Base-by-base conservation (phyloP, 1,140 invertebrate genomes). In the Calycopis cecrops region DNA sequence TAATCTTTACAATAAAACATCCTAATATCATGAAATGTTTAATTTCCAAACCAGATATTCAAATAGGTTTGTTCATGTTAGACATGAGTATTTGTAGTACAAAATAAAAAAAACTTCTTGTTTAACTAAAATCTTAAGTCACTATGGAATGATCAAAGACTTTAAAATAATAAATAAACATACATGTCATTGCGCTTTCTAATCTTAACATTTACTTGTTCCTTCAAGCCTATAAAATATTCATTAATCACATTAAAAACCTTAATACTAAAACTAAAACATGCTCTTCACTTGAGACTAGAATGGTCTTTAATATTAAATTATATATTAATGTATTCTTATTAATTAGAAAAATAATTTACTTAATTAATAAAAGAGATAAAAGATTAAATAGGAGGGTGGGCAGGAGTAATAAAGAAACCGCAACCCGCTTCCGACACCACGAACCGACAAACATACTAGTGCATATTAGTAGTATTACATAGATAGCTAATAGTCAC, bases 351-450 rank as follows among this genome's bases (percentile, higher is more conserved):
- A 67, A 64, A 64, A 60, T 59, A 60, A 70, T 52, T 57, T 38
- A 66, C 51, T 61, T 60, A 56, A 55, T 33, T 60, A 59, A 57
- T 59, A 49, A 49, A 57, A 52, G 58, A 53, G 66, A 14, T 40
- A 62, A 48, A 59, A 63, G 58, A 35, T 67, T 61, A 52, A 37
- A 55, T 67, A 71, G 66, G 71, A 73, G 71, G 71, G 71, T 73
- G 66, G 68, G 66, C 71, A 73, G 68, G 71, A 69, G 44, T 47
- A 49, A 55, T 53, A 55, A 62, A 65, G 28, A 62, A 59, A 28
- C 48, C 48, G 47, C 35, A 48, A 52, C 49, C 57, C 59, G 42
- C 38, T 56, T 52, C 47, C 14, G 35, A 18, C 37, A 52, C 21
- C 21, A 28, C 21, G 6, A 28, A 28, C 21, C 21, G 21, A 28